Conservation (phyloP, 2,113 vertebrate genomes). For the Lasiurus cinereus region DNA sequence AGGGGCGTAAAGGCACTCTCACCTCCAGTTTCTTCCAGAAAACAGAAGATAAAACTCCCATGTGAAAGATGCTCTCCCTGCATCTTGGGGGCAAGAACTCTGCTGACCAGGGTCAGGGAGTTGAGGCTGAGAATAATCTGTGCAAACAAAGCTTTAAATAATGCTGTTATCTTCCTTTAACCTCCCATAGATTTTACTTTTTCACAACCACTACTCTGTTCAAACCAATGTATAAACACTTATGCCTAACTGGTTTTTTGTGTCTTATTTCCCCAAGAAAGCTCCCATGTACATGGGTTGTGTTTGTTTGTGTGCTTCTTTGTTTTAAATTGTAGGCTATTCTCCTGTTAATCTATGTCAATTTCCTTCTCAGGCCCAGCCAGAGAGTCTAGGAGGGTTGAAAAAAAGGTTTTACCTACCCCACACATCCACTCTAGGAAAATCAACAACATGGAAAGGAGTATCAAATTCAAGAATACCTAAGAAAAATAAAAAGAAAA, state of each 20-base stretch:
- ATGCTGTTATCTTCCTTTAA: neutral
- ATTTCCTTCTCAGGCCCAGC: neutral
- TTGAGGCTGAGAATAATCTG: neutral
- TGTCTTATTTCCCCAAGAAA: conserved; percentile 2
- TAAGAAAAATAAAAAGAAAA: neutral
- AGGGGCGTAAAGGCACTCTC: neutral
- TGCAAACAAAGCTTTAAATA: neutral
- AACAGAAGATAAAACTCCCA: conserved; percentile 2
- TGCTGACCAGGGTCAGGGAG: neutral
- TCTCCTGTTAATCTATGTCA: neutral
- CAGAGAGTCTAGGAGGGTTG: neutral
- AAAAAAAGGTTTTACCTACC: neutral
- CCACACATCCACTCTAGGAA: neutral
- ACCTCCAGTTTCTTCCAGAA: neutral
- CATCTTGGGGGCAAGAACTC: neutral
- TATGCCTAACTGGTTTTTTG: neutral
- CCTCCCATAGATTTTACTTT: neutral
- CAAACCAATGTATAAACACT: conserved; percentile 18
- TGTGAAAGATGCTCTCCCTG: neutral
- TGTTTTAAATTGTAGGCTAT: neutral
- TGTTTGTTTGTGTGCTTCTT: neutral
- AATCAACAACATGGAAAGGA: neutral
- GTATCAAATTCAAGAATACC: neutral
- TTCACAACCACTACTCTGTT: neutral
- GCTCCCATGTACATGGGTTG: neutral